These are phyloP conservation scores for Phyllotreta cruciferae DNA, from an alignment of 2,888 invertebrate genomes.

Conservation along the genomic window DNA sequence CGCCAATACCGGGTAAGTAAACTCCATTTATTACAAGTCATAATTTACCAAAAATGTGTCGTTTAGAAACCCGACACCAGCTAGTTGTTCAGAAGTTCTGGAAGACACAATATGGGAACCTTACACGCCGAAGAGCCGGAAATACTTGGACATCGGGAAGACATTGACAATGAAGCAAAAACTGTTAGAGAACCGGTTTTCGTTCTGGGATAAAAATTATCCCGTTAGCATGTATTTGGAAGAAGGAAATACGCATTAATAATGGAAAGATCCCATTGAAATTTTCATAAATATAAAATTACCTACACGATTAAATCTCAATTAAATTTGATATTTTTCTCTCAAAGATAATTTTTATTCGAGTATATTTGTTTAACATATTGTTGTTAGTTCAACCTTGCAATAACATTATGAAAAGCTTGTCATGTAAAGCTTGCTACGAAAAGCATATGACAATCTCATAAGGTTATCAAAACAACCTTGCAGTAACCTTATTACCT, in stretches of 20 bases:
- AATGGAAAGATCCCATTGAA: no score
- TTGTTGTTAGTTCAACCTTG: no score
- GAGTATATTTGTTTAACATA: no score
- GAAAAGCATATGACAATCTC: no score
- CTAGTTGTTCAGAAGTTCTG: slow-evolving; percentile 45
- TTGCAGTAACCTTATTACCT: no score
- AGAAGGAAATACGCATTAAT: neutral
- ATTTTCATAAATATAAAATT: no score
- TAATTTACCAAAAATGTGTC: slow-evolving; percentile 55
- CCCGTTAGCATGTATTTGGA: slow-evolving; percentile 41
- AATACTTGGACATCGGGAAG: slow-evolving; percentile 57
- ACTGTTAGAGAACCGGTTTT: slow-evolving; percentile 55
- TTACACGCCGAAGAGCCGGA: slow-evolving; percentile 50
- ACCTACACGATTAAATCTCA: no score
- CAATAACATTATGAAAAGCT: no score
- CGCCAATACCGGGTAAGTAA: slow-evolving; percentile 57
- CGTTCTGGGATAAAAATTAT: slow-evolving; percentile 57
- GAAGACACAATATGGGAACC: slow-evolving; percentile 56
- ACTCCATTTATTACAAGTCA: slow-evolving; percentile 54
- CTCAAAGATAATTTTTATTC: no score
- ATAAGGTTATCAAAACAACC: no score
- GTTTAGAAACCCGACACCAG: slow-evolving; percentile 60
- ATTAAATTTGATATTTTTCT: no score
- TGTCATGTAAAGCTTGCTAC: no score
- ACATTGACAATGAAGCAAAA: slow-evolving; percentile 53